phyloP scores from a whole-genome alignment of 2,113 vertebrate genomes.

The Lynx canadensis region DNA sequence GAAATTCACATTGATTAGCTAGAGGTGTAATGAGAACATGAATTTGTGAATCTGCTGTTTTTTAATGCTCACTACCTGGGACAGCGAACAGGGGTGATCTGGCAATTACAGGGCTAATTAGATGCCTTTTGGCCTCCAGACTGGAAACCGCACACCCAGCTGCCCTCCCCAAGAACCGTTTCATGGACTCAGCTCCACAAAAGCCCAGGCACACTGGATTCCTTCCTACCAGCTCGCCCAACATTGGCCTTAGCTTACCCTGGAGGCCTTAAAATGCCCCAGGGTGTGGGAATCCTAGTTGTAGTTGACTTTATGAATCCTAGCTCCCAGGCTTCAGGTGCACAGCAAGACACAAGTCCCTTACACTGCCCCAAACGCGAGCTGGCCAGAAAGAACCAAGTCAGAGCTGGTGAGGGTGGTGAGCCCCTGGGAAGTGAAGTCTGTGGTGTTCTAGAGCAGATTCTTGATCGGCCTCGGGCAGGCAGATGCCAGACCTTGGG shows the following conservation, averaged over 20 bases:
- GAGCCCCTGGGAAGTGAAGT: accelerated
- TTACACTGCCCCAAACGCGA: neutral
- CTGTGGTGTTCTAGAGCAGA: accelerated
- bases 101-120: neutral
- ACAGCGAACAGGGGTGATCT: neutral
- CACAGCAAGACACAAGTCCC: neutral
- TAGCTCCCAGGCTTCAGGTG: neutral
- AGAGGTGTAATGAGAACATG: neutral
- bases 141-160: neutral
- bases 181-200: accelerated
- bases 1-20: neutral
- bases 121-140: neutral
- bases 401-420: accelerated
- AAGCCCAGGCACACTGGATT: accelerated
- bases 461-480: neutral
- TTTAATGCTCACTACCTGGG: neutral
- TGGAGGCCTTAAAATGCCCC: neutral
- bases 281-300: neutral
- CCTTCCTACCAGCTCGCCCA: accelerated
- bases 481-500: accelerated
- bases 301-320: neutral
- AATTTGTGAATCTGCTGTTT: neutral
- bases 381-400: neutral
- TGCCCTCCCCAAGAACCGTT: neutral
- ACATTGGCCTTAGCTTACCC: neutral